A percentile compares a stretch with the other conserved stretches of the same genome.
phyloP scores from a whole-genome alignment of 2,888 invertebrate species.

The Pollenia amentaria region DNA sequence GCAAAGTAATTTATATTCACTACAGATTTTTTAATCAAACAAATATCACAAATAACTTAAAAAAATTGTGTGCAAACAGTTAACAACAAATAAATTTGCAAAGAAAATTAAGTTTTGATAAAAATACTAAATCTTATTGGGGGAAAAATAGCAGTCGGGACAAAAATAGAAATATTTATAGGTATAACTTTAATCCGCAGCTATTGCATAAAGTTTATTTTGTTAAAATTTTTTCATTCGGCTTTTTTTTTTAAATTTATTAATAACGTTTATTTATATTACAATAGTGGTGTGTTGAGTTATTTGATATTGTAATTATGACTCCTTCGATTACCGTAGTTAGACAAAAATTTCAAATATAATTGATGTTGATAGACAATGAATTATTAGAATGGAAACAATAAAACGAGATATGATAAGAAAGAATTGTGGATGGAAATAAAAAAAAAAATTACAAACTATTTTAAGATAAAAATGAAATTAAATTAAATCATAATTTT shows the following conservation, averaged over 20 bases:
- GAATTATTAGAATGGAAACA: constrained; percentile 34
- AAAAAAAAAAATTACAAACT: too few species aligned
- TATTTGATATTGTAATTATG: constrained; percentile 51
- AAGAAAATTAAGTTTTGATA: not conserved
- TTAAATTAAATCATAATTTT: too few species aligned
- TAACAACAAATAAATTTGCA: constrained; percentile 23
- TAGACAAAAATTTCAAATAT: constrained; percentile 27
- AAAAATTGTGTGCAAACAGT: constrained; percentile 28
- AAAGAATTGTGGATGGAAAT: too few species aligned
- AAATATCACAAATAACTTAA: too few species aligned
- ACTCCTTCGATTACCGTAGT: not conserved
- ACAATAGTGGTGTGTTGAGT: constrained; percentile 4
- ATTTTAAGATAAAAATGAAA: too few species aligned
- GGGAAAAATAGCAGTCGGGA: not conserved
- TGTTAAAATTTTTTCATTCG: not conserved
- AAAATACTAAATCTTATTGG: not conserved
- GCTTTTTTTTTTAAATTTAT: not conserved
- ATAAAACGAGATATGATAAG: not conserved
- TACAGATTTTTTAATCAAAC: not conserved
- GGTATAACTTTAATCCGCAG: constrained; percentile 10
- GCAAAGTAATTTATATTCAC: constrained; percentile 15
- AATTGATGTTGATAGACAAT: constrained; percentile 18
- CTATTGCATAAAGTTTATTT: not conserved
- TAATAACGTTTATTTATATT: constrained; percentile 30
- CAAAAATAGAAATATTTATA: not conserved